phyloP scores from a whole-genome alignment of 2,113 vertebrate species.

The Ceyx cyanopectus region DNA sequence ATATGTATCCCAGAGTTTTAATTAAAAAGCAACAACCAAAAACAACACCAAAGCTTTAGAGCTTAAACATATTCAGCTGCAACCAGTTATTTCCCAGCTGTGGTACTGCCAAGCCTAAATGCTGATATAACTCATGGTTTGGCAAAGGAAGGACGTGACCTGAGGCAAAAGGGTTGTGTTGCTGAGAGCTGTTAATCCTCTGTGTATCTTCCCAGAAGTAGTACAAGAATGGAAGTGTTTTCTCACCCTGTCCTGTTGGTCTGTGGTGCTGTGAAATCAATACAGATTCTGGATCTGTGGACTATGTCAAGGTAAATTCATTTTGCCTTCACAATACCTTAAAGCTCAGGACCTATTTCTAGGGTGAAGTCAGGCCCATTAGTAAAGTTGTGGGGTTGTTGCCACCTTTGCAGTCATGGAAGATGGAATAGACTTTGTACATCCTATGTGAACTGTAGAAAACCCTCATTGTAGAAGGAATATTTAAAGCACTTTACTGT shows the following conservation, averaged over 20 bases:
- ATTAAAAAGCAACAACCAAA: neutral
- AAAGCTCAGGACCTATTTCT: neutral
- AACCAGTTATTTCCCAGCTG: neutral
- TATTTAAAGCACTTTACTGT: neutral
- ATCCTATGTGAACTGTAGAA: neutral
- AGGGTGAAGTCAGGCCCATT: neutral
- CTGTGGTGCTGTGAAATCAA: neutral
- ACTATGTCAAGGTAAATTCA: neutral
- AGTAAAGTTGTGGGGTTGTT: neutral
- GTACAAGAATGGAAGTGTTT: neutral
- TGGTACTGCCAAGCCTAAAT: neutral
- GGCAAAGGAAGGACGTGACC: neutral
- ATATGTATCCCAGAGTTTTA: neutral
- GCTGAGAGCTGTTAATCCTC: neutral
- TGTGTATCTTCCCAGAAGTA: accelerated
- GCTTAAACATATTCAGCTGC: neutral
- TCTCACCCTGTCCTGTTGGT: neutral
- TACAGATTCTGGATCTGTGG: neutral
- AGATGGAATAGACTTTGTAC: neutral
- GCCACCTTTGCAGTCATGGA: neutral
- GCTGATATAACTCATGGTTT: neutral
- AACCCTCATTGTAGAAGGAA: neutral
- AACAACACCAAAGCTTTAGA: neutral
- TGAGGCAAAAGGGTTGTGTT: neutral
- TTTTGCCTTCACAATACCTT: neutral